phyloP scores from a whole-genome alignment of 2,113 vertebrate genomes.

The Talpa occidentalis region DNA sequence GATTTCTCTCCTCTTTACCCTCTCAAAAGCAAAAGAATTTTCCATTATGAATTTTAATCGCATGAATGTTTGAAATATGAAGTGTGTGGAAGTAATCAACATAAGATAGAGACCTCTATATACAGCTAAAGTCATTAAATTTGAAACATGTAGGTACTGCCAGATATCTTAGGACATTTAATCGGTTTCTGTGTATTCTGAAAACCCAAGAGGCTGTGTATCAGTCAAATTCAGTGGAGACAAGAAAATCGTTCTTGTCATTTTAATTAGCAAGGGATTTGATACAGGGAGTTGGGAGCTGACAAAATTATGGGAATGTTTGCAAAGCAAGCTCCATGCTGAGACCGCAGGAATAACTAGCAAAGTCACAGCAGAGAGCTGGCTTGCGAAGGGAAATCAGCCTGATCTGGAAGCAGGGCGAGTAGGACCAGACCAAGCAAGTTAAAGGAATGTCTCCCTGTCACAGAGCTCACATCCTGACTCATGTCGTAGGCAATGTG shows the following conservation, averaged over 20 bases:
- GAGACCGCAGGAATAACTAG: background rate
- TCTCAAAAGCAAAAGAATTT: background rate
- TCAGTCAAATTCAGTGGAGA: background rate
- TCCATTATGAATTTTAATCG: background rate
- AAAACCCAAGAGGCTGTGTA: background rate
- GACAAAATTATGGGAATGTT: background rate
- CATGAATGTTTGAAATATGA: background rate
- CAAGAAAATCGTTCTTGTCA: constrained; percentile 4
- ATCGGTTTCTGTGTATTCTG: background rate
- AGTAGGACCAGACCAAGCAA: background rate
- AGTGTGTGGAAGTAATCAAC: background rate
- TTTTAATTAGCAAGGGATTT: constrained; percentile 31
- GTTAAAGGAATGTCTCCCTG: background rate
- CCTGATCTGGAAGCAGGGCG: background rate
- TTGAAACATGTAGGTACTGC: background rate
- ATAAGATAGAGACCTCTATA: background rate
- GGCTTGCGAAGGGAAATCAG: background rate
- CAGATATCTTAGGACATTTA: background rate
- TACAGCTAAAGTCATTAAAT: background rate
- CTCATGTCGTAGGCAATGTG: background rate
- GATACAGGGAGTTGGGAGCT: background rate
- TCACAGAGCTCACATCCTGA: background rate
- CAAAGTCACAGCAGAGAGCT: background rate
- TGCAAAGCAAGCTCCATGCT: background rate
- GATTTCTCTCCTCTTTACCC: background rate